phyloP scores from a whole-genome alignment of 2,888 invertebrate species.

The Acanthacorydalis orientalis region DNA sequence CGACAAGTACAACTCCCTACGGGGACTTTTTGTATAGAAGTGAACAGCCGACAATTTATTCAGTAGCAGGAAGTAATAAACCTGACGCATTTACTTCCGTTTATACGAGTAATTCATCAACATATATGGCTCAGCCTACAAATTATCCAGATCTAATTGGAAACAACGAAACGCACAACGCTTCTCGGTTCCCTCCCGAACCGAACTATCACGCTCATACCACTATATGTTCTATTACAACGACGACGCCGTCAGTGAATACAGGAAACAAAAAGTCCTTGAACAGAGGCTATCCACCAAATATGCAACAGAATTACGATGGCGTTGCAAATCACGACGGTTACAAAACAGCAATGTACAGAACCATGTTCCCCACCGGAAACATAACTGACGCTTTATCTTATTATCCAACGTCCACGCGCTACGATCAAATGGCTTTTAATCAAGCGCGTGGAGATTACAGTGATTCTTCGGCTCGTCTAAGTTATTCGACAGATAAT shows the following conservation, averaged over 20 bases:
- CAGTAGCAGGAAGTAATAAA: slow-evolving; percentile 54
- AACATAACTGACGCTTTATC: slow-evolving; percentile 64
- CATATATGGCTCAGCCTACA: slow-evolving; percentile 39
- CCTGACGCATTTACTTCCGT: slow-evolving; percentile 57
- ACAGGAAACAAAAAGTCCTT: slow-evolving; percentile 28
- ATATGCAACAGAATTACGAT: slow-evolving; percentile 20
- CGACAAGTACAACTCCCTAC: slow-evolving; percentile 18
- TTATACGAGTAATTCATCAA: slow-evolving; percentile 49
- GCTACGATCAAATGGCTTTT: slow-evolving; percentile 36
- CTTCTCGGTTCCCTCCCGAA: slow-evolving; percentile 34
- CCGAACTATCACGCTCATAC: slow-evolving; percentile 39
- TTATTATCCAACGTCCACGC: slow-evolving; percentile 59
- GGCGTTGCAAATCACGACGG: slow-evolving; percentile 41
- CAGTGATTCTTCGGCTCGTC: slow-evolving; percentile 40
- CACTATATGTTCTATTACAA: slow-evolving; percentile 27
- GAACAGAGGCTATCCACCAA: slow-evolving; percentile 38
- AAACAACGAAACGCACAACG: slow-evolving; percentile 28
- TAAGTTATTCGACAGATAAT: slow-evolving; percentile 22
- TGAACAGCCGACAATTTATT: slow-evolving; percentile 53
- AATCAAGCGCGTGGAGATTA: slow-evolving; percentile 36
- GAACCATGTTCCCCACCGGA: slow-evolving; percentile 52
- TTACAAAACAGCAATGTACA: slow-evolving; percentile 44
- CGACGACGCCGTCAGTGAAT: slow-evolving; percentile 16
- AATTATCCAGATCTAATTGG: slow-evolving; percentile 53
- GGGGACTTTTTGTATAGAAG: slow-evolving; percentile 29